Percentiles rank a stretch among this genome's conserved stretches.
Evolutionary conservation across 2,113 vertebrate genomes (phyloP).

Genomic region (Tylochromis polylepis): DNA sequence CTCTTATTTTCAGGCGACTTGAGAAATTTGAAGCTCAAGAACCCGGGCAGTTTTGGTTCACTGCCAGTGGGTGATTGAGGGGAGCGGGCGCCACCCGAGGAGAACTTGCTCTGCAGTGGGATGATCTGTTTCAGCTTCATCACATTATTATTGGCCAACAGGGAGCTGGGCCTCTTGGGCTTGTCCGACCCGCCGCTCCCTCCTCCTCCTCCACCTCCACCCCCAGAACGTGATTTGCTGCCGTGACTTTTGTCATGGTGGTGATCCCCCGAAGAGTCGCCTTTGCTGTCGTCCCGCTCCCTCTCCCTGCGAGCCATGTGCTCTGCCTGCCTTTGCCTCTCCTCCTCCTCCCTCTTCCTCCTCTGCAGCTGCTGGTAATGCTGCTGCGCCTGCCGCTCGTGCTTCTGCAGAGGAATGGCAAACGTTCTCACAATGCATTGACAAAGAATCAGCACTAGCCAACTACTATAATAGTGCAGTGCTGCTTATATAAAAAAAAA

Average conservation of each 20-base stretch:
- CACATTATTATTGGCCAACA: constrained; percentile 93
- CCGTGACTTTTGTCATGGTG: constrained; percentile 79
- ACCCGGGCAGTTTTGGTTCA: constrained; percentile 89
- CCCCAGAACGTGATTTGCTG: constrained; percentile 74
- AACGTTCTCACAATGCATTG: neutral
- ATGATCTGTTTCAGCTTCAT: constrained; percentile 97
- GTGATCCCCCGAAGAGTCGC: constrained; percentile 74
- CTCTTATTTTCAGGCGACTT: constrained; percentile 89
- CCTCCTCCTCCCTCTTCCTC: constrained; percentile 90
- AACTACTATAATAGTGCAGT: constrained; percentile 11
- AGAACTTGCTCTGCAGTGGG: constrained; percentile 90
- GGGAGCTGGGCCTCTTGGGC: constrained; percentile 90
- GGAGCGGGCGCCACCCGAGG: constrained; percentile 78
- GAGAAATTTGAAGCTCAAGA: constrained; percentile 95
- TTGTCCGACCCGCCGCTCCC: constrained; percentile 74
- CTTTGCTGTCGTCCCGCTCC: constrained; percentile 75
- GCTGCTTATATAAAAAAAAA: neutral
- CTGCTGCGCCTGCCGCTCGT: constrained; percentile 95
- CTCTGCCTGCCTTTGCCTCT: constrained; percentile 90
- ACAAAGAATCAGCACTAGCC: constrained; percentile 26
- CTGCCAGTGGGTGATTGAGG: constrained; percentile 84
- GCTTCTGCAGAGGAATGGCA: constrained; percentile 77
- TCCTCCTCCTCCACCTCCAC: constrained; percentile 29
- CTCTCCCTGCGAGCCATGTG: constrained; percentile 85
- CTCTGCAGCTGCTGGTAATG: constrained; percentile 95